Evolutionary conservation across 2,888 invertebrate genomes (phyloP), one percentile per base, ranked within the genome.

Genomic region (Ectemnius cavifrons): DNA sequence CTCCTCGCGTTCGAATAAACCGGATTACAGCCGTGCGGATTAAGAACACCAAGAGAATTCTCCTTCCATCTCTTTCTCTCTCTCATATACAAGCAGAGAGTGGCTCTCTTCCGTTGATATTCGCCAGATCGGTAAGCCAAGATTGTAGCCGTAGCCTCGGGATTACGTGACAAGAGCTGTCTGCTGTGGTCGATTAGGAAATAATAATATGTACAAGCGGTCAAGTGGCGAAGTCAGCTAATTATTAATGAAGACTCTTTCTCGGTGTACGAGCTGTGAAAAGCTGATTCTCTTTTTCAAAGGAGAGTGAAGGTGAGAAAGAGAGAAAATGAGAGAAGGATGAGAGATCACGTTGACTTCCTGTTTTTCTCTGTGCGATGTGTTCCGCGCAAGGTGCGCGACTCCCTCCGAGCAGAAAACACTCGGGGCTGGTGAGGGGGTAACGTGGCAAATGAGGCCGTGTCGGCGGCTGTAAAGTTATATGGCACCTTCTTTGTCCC

Each of bases 401-500:
- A 52, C 52, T 14, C 52, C n/a, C 52, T 5, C 14, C 52, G 52
- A 16, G 16, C 52, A 52, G 1, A 52, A 52, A 52, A 52, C 52
- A 52, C 52, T 52, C 52, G 52, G n/a, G 37, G 37, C 37, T 79
- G 73, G 62, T 3, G 23, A 27, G 63, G 63, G 28, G 67, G 62
- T 70, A 60, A n/a, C 47, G 52, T 46, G 65, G 67, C 59, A 80
- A 81, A 81, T 68, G 69, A 69, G 79, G 67, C 74, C 81, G 23
- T 68, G 46, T 60, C 49, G 58, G 37, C 37, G 37, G 81, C 72
- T 70, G 79, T 86, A 83, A 86, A 84, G 83, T 85, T 84, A 85
- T 81, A 80, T 77, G 79, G 83, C 84, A 80, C 78, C 81, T 84
- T 81, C 84, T 84, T 85, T 85, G 87, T 85, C 84, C 80, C 82